Conservation (phyloP, 2,888 invertebrate genomes). For the Phymatocera aterrima region DNA sequence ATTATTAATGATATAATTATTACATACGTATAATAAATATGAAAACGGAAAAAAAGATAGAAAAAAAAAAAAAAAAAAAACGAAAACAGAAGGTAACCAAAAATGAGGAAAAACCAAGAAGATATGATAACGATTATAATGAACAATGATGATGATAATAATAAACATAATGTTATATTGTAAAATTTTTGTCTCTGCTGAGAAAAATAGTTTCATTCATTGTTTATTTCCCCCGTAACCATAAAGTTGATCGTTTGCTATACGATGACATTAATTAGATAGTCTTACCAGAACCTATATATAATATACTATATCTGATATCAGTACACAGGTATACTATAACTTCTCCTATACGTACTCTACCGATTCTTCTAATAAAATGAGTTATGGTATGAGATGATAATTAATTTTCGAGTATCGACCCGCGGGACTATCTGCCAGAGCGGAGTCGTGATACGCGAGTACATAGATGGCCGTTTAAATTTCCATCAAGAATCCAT, state of each 20-base stretch:
- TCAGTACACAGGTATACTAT: not conserved
- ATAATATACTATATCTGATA: not conserved
- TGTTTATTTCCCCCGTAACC: not conserved
- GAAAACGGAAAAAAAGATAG: not conserved
- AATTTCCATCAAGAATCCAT: constrained; percentile 44
- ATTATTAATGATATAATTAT: not conserved
- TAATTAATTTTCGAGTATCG: constrained; percentile 28
- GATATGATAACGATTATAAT: constrained; percentile 59
- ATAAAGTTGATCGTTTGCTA: too few species aligned
- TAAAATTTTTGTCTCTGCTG: constrained; percentile 53
- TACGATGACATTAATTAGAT: too few species aligned
- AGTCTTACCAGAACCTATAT: not conserved
- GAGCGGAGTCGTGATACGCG: not conserved
- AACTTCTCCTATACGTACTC: not conserved
- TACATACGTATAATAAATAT: not conserved
- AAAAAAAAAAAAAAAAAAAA: not conserved
- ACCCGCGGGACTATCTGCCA: not conserved
- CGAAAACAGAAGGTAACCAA: not conserved
- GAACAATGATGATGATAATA: constrained; percentile 63
- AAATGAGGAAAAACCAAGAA: not conserved
- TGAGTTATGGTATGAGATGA: not conserved
- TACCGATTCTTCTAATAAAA: too few species aligned
- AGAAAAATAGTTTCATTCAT: too few species aligned
- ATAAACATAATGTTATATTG: constrained; percentile 72
- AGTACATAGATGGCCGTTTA: not conserved